Evolutionary conservation across 1,140 invertebrate genomes (phyloP), one percentile per base, ranked within the genome.

Genomic region (Temnothorax longispinosus): DNA sequence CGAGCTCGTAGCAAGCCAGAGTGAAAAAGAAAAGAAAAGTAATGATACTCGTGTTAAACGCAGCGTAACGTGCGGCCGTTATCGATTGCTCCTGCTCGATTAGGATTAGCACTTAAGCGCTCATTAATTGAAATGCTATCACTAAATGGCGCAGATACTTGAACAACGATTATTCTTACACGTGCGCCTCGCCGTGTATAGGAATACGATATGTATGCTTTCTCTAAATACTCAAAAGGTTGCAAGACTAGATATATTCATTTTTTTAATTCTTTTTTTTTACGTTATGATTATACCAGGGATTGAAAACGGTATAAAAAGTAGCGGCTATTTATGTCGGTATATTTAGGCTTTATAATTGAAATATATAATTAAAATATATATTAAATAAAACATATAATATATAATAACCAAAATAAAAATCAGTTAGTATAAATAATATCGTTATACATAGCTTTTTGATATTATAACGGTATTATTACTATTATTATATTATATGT

Each of bases 171-270:
- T 56, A 89, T 72, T 82, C 64, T 65, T 81, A 54, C 77, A 87
- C 47, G 60, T 58, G 56, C 76, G 84, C 56, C 32, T 69, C 8
- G 41, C 41, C 87, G 88, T 76, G 62, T 85, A 7, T 50, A 88
- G 62, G 41, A 50, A 86, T 85, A 90, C 27, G 88, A 38, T 91
- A 91, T 92, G 77, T 91, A 90, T 89, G 92, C 92, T 93, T 92
- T 87, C 89, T 74, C 89, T 93, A 90, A 91, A 93, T 93, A 93
- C 92, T 93, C 92, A 92, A 88, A 88, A 88, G 90, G 91, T 92
- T 92, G 91, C 92, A 89, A 74, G 88, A 90, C 71, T 92, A 92
- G 88, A 72, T 88, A 72, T 88, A 87, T 86, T 78, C 15, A 32
- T 65, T 77, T 75, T 76, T 38, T 32, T 72, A 65, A 54, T 21